A percentile compares a stretch with the other conserved stretches of the same genome.
phyloP scores from a whole-genome alignment of 2,888 invertebrate species.

The Drosophila neonasuta region DNA sequence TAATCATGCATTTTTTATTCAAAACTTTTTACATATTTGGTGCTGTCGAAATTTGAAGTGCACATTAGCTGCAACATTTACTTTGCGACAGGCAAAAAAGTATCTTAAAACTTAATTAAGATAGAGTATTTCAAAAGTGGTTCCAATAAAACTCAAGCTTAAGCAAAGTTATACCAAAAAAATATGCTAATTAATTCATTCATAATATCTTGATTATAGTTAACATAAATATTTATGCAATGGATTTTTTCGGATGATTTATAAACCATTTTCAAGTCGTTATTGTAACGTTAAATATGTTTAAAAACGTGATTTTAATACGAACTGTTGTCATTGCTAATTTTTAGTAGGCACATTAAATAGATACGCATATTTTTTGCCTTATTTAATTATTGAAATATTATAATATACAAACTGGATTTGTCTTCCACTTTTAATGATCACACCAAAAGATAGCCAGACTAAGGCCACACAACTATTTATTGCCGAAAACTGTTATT shows the following conservation, averaged over 20 bases:
- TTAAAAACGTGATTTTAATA: background rate
- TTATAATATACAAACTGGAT: background rate
- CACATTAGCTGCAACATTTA: slow-evolving; percentile 1
- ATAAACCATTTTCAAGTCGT: background rate
- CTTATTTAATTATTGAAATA: background rate
- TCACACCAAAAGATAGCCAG: background rate
- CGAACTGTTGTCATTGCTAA: background rate
- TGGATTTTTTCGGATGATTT: slow-evolving; percentile 13
- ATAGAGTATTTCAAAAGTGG: slow-evolving; percentile 1
- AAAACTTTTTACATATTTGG: slow-evolving; percentile 1
- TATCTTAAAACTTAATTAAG: background rate
- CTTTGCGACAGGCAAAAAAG: background rate
- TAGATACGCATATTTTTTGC: background rate
- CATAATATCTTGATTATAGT: slow-evolving; percentile 1
- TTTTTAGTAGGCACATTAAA: slow-evolving; percentile 2
- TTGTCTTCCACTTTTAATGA: background rate
- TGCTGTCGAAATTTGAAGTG: background rate
- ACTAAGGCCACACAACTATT: background rate
- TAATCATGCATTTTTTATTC: slow-evolving; percentile 13
- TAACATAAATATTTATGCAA: slow-evolving; percentile 22
- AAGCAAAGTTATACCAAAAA: background rate
- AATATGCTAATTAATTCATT: slow-evolving; percentile 17
- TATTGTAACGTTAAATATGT: slow-evolving; percentile 5
- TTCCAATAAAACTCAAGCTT: background rate
- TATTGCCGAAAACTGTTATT: background rate